Percentiles rank a stretch among this genome's conserved stretches.
These are phyloP conservation scores for Gymnoscopelus microlampas DNA, from an alignment of 2,797 vertebrate genomes.

Conservation along the genomic window DNA sequence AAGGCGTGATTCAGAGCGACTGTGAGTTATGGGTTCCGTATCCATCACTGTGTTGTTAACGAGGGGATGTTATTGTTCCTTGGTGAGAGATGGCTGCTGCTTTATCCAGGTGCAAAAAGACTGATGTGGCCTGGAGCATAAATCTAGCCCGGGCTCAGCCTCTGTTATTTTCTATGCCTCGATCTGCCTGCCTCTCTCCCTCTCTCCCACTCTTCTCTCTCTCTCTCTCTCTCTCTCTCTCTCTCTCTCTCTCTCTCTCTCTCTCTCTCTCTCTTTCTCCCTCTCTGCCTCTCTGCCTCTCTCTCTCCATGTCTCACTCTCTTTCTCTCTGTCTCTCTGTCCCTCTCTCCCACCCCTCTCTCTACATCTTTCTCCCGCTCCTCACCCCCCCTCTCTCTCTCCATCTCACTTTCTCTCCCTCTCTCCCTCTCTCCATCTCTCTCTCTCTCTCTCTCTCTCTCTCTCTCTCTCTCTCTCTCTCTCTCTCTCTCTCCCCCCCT, in stretches of 20 bases:
- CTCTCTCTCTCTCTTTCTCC: too few relatives aligned
- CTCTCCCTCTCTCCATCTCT: slow-evolving; percentile 3
- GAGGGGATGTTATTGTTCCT: not conserved
- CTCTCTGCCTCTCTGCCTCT: slow-evolving; percentile 15
- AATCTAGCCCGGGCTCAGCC: not conserved
- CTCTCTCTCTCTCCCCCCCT: slow-evolving; percentile 19
- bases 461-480: too few relatives aligned
- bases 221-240: too few relatives aligned
- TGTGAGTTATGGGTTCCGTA: too few relatives aligned
- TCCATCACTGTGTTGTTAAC: too few relatives aligned
- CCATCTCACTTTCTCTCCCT: slow-evolving; percentile 6
- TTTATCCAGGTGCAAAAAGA: not conserved
- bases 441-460: too few relatives aligned
- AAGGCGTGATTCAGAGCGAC: not conserved
- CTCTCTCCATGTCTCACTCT: not conserved
- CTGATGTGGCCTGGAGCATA: not conserved
- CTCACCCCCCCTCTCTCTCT: not conserved
- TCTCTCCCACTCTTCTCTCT: too few relatives aligned
- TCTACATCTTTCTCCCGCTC: slow-evolving; percentile 13
- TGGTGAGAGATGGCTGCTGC: not conserved
- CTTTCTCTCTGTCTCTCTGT: slow-evolving; percentile 23
- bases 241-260: too few relatives aligned
- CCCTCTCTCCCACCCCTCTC: not conserved
- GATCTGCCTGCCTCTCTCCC: too few relatives aligned
- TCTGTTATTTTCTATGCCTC: not conserved